Percentiles rank a stretch among this genome's conserved stretches.
phyloP scores from a whole-genome alignment of 1,140 invertebrate genomes.

The Lethrus apterus region DNA sequence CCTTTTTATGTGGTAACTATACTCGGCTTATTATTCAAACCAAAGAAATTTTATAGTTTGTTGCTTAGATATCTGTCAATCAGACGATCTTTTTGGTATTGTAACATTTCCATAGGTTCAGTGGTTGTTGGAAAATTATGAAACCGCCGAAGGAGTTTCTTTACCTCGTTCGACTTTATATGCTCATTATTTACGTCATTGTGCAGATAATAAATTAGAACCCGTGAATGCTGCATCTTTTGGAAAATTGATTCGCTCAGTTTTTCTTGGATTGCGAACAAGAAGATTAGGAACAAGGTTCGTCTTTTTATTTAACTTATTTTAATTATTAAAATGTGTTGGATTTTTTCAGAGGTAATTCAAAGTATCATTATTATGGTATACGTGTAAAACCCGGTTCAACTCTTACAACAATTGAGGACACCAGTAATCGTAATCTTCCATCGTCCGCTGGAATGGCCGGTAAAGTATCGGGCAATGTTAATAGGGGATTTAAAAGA shows the following conservation, averaged over 20 bases:
- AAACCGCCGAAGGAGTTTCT: constrained; percentile 95
- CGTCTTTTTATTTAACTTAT: neutral
- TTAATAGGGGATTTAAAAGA: constrained; percentile 34
- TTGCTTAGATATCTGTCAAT: neutral
- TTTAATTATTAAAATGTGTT: constrained; percentile 9
- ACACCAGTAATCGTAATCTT: constrained; percentile 30
- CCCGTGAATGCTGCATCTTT: constrained; percentile 99
- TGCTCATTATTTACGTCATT: constrained; percentile 93
- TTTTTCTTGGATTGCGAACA: constrained; percentile 92
- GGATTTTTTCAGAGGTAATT: constrained; percentile 78
- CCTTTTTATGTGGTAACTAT: neutral
- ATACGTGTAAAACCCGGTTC: constrained; percentile 91
- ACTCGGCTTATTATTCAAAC: neutral
- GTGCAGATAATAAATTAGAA: constrained; percentile 88
- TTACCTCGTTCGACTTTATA: constrained; percentile 93
- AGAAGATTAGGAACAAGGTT: constrained; percentile 87
- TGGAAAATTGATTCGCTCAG: constrained; percentile 96
- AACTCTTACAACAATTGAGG: constrained; percentile 54
- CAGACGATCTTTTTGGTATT: constrained; percentile 15
- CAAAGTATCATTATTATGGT: constrained; percentile 99
- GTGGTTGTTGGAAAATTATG: constrained; percentile 97
- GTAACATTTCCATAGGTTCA: constrained; percentile 70
- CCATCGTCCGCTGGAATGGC: constrained; percentile 25
- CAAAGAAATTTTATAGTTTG: neutral
- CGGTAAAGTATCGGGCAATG: constrained; percentile 33